Evolutionary conservation across 2,113 vertebrate species (phyloP), one percentile per base, ranked within the genome.

Genomic region (Rhynchomys soricoides): DNA sequence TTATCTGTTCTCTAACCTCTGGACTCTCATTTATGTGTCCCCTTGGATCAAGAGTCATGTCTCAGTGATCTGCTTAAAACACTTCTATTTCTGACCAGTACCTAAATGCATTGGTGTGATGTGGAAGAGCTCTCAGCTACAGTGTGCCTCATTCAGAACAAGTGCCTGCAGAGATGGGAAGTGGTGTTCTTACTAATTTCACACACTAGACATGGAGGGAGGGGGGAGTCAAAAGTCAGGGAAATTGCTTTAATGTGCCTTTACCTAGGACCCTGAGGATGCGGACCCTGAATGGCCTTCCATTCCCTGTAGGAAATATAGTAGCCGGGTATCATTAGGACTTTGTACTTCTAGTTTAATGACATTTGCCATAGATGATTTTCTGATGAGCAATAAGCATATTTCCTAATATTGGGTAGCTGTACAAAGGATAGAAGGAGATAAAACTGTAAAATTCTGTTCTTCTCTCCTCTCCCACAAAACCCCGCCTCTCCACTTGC

Each of bases 51-150:
- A 52, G 57, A 91, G 52, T 75, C 78, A 50, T 13, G 9, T 96
- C 34, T 86, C 64, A 91, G 91, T 73, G 21, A 73, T 71, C 96
- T 89, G 55, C 31, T 29, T 64, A 70, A 92, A 90, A 43, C 34
- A 66, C 77, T 59, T 48, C 15, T 45, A 17, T 79, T 86, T 71
- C 45, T 73, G 7, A 2, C 17, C 17, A 37, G 1, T 59, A 10
- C 79, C 68, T 86, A 52, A 94, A 95, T 83, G 55, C 59, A 31
- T 86, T 64, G 37, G 3, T 70, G 10, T 37, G 6, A 1, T 48
- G 11, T 50, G 40, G 78, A 43, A 74, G 34, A 64, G 34, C 37
- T 34, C 45, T 66, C 45, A 29, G 34, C 45, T 89, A 7, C 40
- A 93, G 43, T 26, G 1, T 52, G 31, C 15, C 21, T 15, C 78